Evolutionary conservation across 2,113 vertebrate species (phyloP), one percentile per base, ranked within the genome.

Genomic region (Bungarus multicinctus): DNA sequence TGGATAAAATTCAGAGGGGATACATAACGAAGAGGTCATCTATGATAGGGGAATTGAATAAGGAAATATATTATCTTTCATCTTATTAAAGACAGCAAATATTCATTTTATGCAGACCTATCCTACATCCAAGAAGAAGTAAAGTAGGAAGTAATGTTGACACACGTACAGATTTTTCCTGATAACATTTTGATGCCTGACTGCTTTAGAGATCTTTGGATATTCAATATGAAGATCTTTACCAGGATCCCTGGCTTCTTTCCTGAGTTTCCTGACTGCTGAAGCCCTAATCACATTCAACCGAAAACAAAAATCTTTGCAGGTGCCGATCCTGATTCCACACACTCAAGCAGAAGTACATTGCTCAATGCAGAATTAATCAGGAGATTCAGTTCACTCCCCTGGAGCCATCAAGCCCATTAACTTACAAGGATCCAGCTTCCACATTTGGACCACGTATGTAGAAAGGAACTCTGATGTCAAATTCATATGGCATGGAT

Each of bases 401-500:
- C 25, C 6, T 18, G 6, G 9, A 22, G 7, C 25, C 60, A 55
- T 34, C 85, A 91, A 25, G 11, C 5, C 7, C 54, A 55, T 27
- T 52, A 91, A 98, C 99, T 99, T 96, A 99, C 99, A 98, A 97
- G 20, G 98, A 98, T 9, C 99, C 99, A 9, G 98, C 98, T 74
- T 99, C 99, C 98, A 99, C 98, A 87, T 99, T 98, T 88, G 99
- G 99, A 88, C 99, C 99, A 92, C 99, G 97, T 81, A 99, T 94
- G 7, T 98, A 99, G 97, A 99, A 99, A 3, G 99, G 99, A 94
- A 99, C 98, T 85, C 99, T 97, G 97, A 99, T 99, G 95, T 99
- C 99, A 69, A 99, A 99, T 96, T 99, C 99, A 1, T 99, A 99
- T 0, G 99, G 99, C 99, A 99, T 99, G 22, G 99, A 99, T 96